Conservation (phyloP, 2,888 invertebrate species). For the Macropis europaea region DNA sequence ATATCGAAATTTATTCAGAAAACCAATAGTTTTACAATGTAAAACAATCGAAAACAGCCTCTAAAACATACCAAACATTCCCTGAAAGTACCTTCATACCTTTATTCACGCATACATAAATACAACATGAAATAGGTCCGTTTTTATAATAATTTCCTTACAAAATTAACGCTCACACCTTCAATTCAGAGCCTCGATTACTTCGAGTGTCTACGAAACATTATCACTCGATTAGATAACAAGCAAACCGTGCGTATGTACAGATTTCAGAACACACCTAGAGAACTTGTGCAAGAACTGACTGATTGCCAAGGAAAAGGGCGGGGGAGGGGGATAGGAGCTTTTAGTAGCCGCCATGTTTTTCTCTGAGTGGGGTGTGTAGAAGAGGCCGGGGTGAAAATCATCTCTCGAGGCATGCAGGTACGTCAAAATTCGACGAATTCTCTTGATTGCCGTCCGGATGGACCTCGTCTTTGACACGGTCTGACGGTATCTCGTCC, state of each 20-base stretch:
- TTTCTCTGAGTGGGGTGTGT: slow-evolving; percentile 87
- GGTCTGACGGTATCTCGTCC: not conserved
- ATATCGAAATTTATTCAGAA: too few species aligned
- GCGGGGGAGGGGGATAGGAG: slow-evolving; percentile 58
- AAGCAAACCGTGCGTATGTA: too few species aligned
- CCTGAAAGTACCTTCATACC: too few species aligned
- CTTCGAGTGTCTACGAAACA: too few species aligned
- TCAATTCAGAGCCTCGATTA: too few species aligned
- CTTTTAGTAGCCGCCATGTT: slow-evolving; percentile 85
- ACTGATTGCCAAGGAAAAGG: not conserved
- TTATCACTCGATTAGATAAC: too few species aligned
- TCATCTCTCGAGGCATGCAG: slow-evolving; percentile 80
- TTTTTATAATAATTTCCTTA: too few species aligned
- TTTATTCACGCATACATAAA: not conserved
- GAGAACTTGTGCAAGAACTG: slow-evolving; percentile 35
- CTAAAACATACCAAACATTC: too few species aligned
- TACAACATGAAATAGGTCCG: too few species aligned
- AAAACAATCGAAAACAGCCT: too few species aligned
- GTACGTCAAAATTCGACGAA: slow-evolving; percentile 65
- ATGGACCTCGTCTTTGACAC: not conserved
- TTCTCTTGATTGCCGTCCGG: slow-evolving; percentile 1
- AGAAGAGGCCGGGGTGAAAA: slow-evolving; percentile 80
- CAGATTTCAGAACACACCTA: slow-evolving; percentile 20
- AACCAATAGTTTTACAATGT: too few species aligned
- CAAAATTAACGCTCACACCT: too few species aligned